Base-by-base conservation (phyloP, 1,140 invertebrate species). In the Hycleus cichorii region DNA sequence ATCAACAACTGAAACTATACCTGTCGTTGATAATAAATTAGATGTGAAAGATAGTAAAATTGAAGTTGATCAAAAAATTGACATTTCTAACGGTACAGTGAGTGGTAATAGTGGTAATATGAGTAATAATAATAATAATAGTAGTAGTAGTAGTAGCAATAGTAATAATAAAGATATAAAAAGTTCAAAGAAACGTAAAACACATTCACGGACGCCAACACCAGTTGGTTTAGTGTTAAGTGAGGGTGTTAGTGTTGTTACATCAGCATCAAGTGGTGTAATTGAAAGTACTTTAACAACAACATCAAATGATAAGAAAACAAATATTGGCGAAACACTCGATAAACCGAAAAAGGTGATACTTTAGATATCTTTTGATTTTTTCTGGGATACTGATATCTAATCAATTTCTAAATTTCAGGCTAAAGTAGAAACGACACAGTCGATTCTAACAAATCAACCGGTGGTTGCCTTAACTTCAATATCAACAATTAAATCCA, bases 1-100 rank as follows among this genome's bases (percentile, higher is more conserved):
- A 32, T 32, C 32, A 3, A 32, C 32, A 32, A 32, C 32, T 0
- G 32, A 32, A 7, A 32, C 32, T 32, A 5, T 69, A 24, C 7
- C 42, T 45, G 32, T 42, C 6, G 53, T 59, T 12, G 72, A 76
- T 24, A 74, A 74, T 8, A 74, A 75, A 52, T 69, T 62, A 27
- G 68, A 65, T 6, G 63, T 70, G 43, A 77, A 75, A 54, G 75
- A 74, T 55, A 69, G 65, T 49, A 77, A 74, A 52, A 57, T 57
- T 48, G 64, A 67, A 7, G 7, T 32, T 2, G 10, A 32, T 27
- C n/a, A 32, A 32, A 32, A 32, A 32, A 32, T 5, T 32, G 32
- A 32, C 32, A 32, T 32, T 32, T 32, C 32, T 32, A 32, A 32
- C 7, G 32, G 32, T 32, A 32, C 32, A 18, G 18, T 18, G 18